Conservation (phyloP, 1,140 invertebrate genomes). For the Acromyrmex echinatior region DNA sequence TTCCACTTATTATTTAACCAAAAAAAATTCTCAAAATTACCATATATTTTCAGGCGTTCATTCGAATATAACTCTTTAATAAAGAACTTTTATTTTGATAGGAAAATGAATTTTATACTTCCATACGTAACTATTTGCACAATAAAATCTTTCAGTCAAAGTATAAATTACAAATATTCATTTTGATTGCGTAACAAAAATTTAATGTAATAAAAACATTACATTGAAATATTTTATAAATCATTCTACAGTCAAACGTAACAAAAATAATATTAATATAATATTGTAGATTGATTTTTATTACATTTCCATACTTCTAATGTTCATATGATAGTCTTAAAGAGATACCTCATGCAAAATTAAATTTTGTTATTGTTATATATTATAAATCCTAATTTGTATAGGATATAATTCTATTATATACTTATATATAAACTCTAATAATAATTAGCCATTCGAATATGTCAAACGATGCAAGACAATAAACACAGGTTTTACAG, state of each 20-base stretch:
- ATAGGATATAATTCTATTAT: neutral
- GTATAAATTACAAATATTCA: neutral
- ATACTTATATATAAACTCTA: neutral
- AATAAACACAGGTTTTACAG: slow-evolving; percentile 37
- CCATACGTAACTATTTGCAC: neutral
- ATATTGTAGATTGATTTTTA: neutral
- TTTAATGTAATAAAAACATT: neutral
- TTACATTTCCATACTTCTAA: neutral
- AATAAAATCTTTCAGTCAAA: neutral
- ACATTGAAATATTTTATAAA: neutral
- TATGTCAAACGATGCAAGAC: slow-evolving; percentile 26
- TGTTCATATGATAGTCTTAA: neutral
- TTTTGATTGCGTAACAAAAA: neutral
- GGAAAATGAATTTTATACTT: neutral
- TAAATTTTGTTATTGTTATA: neutral
- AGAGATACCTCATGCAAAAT: neutral
- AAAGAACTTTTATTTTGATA: too few species aligned
- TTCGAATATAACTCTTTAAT: too few species aligned
- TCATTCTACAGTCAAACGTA: neutral
- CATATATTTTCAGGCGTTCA: too few species aligned
- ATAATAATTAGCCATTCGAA: slow-evolving; percentile 1
- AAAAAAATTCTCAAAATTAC: too few species aligned
- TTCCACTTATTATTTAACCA: too few species aligned
- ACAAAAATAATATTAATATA: slow-evolving; percentile 1
- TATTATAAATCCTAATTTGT: neutral